phyloP scores from a whole-genome alignment of 2,797 vertebrate genomes.

The Trachops cirrhosus region DNA sequence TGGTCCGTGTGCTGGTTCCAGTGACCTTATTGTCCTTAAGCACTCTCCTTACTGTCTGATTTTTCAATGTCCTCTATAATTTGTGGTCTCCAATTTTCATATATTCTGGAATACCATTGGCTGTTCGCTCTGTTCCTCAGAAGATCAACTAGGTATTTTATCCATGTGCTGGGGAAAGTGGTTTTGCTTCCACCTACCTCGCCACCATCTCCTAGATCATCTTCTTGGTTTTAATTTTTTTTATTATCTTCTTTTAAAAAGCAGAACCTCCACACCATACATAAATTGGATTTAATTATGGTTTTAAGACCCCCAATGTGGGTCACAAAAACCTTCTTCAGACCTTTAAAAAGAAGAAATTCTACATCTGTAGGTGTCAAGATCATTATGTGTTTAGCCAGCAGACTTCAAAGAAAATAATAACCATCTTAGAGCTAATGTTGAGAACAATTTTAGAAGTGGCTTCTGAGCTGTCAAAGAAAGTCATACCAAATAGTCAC shows the following conservation, averaged over 20 bases:
- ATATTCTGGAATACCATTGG: too few relatives aligned
- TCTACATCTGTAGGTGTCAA: not conserved
- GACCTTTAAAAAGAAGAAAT: not conserved
- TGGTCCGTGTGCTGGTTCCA: too few relatives aligned
- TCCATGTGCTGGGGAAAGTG: too few relatives aligned
- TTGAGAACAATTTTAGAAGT: not conserved
- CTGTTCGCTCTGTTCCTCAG: too few relatives aligned
- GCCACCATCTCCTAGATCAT: too few relatives aligned
- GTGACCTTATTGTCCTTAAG: too few relatives aligned
- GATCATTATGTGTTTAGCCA: not conserved
- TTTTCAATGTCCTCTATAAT: too few relatives aligned
- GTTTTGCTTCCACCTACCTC: too few relatives aligned
- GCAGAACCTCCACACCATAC: not conserved
- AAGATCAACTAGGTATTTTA: too few relatives aligned
- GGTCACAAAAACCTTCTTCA: not conserved
- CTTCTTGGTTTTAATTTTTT: not conserved
- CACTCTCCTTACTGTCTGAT: too few relatives aligned
- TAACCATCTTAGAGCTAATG: not conserved
- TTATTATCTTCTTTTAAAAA: not conserved
- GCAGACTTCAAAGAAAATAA: not conserved
- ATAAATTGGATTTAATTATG: not conserved
- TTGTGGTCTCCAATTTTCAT: too few relatives aligned
- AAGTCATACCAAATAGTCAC: not conserved
- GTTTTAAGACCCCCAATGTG: not conserved
- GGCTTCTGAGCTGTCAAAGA: not conserved